Evolutionary conservation across 2,113 vertebrate genomes (phyloP).

Genomic region (Cavia aperea): DNA sequence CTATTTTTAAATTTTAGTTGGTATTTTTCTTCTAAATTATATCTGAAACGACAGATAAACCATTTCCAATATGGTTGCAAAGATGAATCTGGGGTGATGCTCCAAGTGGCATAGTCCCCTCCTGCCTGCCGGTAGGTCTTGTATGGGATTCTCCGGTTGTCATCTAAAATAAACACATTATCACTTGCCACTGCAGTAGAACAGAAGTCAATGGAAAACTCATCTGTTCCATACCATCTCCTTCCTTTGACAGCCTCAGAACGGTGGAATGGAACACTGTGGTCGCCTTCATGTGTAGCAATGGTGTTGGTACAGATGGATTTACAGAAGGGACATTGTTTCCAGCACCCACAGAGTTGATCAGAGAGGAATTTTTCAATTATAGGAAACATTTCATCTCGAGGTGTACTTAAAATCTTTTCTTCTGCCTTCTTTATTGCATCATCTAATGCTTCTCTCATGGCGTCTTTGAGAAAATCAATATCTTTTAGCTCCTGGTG

Average conservation of each 20-base stretch:
- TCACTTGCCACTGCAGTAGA: slow-evolving; percentile 47
- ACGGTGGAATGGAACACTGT: slow-evolving; percentile 64
- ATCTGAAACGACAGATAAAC: slow-evolving; percentile 76
- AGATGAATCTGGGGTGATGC: slow-evolving; percentile 71
- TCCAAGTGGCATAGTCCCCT: slow-evolving; percentile 56
- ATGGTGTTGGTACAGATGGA: slow-evolving; percentile 73
- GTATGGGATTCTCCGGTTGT: rapidly evolving
- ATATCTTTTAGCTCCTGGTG: slow-evolving; percentile 63
- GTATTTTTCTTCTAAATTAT: slow-evolving; percentile 62
- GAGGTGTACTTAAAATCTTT: rapidly evolving
- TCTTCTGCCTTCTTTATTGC: not conserved
- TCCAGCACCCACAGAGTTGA: slow-evolving; percentile 71
- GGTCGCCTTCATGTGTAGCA: slow-evolving; percentile 30
- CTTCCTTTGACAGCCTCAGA: rapidly evolving
- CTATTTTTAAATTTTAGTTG: rapidly evolving
- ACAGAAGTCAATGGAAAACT: not conserved
- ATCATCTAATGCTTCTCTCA: slow-evolving; percentile 21
- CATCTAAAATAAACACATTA: rapidly evolving
- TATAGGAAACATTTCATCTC: not conserved
- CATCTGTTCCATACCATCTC: rapidly evolving
- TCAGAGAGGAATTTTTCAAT: slow-evolving; percentile 48
- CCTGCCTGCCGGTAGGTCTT: slow-evolving; percentile 68
- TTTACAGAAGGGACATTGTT: slow-evolving; percentile 71
- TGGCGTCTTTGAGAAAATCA: slow-evolving; percentile 61
- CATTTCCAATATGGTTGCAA: slow-evolving; percentile 77